Evolutionary conservation across 1,140 invertebrate genomes (phyloP), one percentile per base, ranked within the genome.

Genomic region (Stegodyphus dumicola): DNA sequence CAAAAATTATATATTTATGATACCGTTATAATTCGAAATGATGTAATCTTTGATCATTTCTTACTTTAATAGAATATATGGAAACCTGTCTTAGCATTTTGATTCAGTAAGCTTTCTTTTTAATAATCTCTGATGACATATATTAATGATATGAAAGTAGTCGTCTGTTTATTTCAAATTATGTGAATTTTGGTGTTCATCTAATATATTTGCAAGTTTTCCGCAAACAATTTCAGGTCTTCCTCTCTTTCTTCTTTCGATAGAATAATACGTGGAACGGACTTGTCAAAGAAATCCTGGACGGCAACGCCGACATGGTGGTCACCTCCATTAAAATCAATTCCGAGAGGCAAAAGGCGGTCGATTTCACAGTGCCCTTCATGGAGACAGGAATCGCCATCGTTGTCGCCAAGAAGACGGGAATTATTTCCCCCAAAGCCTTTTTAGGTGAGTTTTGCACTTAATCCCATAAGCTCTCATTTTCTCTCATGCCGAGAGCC

Each of bases 361-460:
- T 93, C 18, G 97, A 99, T 90, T 99, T 99, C 90, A 97, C 97
- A 66, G 94, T 99, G 64, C 98, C 98, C 0, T 99, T 97, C 90
- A 96, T 99, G 94, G 98, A 99, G 90, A 99, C 98, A 3, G 98
- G 98, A 51, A 99, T 99, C 18, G 96, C 97, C 2, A 99, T 99
- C 86, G 94, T 99, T 0, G 98, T 99, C 0, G 96, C 97, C 5
- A 99, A 99, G 90, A 93, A 97, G 88, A 99, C 98, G 6, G 98
- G 98, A 17, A 99, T 99, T 78, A 98, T 99, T 87, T 99, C 98
- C 4, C 97, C 98, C 0, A 99, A 97, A 13, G 98, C 98, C 15
- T 99, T 99, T 91, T 92, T 99, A 87, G 95, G 95, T 96, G 90
- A 91, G 79, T 6, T 7, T 60, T 60, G 9, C 9, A 15, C 9